Conservation (phyloP, 2,113 vertebrate species). For the Rhynchomys soricoides region DNA sequence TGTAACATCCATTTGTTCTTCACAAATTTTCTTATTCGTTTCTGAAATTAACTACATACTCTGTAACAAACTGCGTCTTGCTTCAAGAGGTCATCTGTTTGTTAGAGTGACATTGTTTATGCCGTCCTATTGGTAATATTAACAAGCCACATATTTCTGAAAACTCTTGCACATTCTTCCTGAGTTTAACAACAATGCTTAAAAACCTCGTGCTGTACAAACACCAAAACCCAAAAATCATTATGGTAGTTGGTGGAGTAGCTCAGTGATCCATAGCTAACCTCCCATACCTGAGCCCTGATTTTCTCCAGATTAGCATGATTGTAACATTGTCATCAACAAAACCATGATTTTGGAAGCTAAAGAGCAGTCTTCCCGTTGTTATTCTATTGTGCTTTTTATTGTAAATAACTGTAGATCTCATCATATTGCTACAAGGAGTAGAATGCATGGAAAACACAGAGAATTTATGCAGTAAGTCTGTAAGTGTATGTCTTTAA, state of each 20-base stretch:
- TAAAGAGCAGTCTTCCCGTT: neutral
- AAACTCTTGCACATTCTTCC: neutral
- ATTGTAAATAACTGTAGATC: slow-evolving; percentile 10
- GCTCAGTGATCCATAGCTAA: neutral
- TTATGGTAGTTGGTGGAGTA: neutral
- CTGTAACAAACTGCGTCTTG: neutral
- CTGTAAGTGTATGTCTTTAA: neutral
- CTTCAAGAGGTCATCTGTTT: neutral
- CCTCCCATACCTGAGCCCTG: neutral
- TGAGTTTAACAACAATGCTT: neutral
- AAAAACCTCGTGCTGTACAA: neutral
- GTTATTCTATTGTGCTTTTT: neutral
- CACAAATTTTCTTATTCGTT: neutral
- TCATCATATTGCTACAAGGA: neutral
- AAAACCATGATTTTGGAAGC: neutral
- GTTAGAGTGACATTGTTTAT: neutral
- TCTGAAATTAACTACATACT: neutral
- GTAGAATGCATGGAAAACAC: neutral
- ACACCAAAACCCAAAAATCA: neutral
- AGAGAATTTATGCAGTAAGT: neutral
- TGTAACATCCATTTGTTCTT: neutral
- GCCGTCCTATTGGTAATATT: neutral
- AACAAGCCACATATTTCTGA: slow-evolving; percentile 34
- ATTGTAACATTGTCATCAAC: neutral
- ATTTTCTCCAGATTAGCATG: neutral